Base-by-base conservation (phyloP, 2,113 vertebrate species). In the Oncorhynchus kisutch region DNA sequence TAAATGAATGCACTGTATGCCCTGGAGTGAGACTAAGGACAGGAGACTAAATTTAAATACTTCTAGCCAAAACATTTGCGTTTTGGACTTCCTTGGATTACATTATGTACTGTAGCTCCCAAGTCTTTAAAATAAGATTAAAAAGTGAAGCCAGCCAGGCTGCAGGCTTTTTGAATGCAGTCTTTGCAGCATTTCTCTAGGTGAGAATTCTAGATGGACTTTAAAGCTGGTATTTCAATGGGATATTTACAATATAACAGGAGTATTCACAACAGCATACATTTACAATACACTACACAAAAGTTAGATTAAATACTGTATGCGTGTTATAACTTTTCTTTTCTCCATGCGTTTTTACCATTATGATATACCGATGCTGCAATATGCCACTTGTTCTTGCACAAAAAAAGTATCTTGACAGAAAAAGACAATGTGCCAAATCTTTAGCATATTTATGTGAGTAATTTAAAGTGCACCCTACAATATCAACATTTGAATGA, bases 381-480 rank as follows among this genome's bases (percentile, higher is more conserved):
- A 77, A 74, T 80, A 71, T 81, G 70, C 71, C 69, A 74, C 57
- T 81, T 78, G 25, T 70, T 78, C 39, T 72, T 14, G 24, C 73
- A 24, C 70, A 65, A 81, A 24, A 82, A 77, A 86, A 75, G 49
- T 62, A 39, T 48, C 70, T 73, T 54, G 27, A 25, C 71, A 73
- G 68, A 84, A 81, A 25, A 67, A 82, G 74, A 45, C 70, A 75
- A 72, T 27, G 64, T 82, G 85, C 70, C 71, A 78, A 77, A 82
- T 82, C 75, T 81, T 84, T 81, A 85, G 85, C 82, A 89, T 25
- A 64, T 81, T 20, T 73, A 73, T 29, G 24, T 66, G 39, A 67
- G 59, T 68, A 75, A 67, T 69, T 48, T 62, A 62, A 89, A 92
- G 88, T 92, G 87, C 89, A 89, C 80, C 86, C 81, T 80, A 89